Conservation (phyloP, 2,797 vertebrate genomes). For the Coendou prehensilis region DNA sequence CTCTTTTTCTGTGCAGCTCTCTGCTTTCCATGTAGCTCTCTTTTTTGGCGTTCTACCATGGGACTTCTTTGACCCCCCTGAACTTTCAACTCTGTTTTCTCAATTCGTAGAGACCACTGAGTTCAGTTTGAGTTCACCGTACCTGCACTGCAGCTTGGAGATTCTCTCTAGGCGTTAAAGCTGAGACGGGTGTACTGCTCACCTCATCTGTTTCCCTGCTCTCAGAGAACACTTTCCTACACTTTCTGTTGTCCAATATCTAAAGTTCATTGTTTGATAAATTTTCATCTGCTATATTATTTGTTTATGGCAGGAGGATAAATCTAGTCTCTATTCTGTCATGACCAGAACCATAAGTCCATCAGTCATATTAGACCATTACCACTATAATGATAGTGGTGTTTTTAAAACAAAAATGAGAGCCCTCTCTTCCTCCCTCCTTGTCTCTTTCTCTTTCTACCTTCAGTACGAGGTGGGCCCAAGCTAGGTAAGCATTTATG, state of each 20-base stretch:
- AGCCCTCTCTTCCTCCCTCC: not conserved
- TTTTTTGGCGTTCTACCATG: not conserved
- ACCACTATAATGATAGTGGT: not conserved
- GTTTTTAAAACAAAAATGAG: slow-evolving; percentile 44
- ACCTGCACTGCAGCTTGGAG: not conserved
- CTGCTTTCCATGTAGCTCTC: not conserved
- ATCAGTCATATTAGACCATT: not conserved
- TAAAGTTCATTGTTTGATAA: not conserved
- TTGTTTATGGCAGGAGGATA: not conserved
- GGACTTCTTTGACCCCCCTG: not conserved
- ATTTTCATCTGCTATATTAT: not conserved
- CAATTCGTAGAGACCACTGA: not conserved
- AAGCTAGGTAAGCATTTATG: slow-evolving; percentile 6
- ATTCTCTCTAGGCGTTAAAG: not conserved
- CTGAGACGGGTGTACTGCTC: not conserved
- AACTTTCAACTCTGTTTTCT: not conserved
- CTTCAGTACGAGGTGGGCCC: not conserved
- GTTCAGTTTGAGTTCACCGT: slow-evolving; percentile 15
- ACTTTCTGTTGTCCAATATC: not conserved
- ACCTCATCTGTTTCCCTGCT: not conserved
- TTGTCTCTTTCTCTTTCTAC: not conserved
- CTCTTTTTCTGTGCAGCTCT: not conserved
- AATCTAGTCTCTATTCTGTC: not conserved
- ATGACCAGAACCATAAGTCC: slow-evolving; percentile 16
- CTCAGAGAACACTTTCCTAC: not conserved